Base-by-base conservation (phyloP, 2,113 vertebrate genomes). In the Epinephelus cyanopodus region DNA sequence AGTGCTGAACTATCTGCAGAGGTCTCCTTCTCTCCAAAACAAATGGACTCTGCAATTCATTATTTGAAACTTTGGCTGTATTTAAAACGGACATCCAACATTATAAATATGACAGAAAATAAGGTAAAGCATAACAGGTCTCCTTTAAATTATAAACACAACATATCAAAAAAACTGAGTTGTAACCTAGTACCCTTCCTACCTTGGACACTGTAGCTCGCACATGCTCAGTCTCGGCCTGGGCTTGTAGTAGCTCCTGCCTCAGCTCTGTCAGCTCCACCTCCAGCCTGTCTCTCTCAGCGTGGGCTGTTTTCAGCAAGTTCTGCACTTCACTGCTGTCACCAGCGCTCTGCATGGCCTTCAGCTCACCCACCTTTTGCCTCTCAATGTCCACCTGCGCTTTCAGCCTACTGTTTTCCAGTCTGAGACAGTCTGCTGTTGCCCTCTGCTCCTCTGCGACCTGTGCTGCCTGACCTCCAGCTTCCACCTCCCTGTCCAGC, bases 251-350 rank as follows among this genome's bases (percentile, higher is more conserved):
- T 56, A 98, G 90, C 74, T 97, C 96, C 88, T 97, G 96, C 79
- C 87, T 96, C 81, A 98, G 96, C 88, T 97, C 97, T 0, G 94
- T 93, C 84, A 97, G 96, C 76, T 95, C 94, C 29, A 92, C 76
- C 73, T 98, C 96, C 78, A 98, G 92, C 72, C 95, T 94, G 78
- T 98, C 97, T 85, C 96, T 97, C 81, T 99, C 97, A 12, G 95
- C 75, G 2, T 93, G 96, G 27, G 96, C 95, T 0, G 92, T 93
- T 62, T 97, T 96, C 84, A 99, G 90, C 90, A 98, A 87, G 75
- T 95, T 94, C 70, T 98, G 96, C 80, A 96, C 85, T 70, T 97
- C 96, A 0, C 93, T 95, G 88, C 84, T 94, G 83, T 96, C 96
- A 19, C 94, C 87, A 3, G 82, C 89, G 17, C 93, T 96, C 47